These are phyloP conservation scores for Parazoanthus darwini DNA, from an alignment of 92 coral and sea anemone genomes.

Conservation along the genomic window DNA sequence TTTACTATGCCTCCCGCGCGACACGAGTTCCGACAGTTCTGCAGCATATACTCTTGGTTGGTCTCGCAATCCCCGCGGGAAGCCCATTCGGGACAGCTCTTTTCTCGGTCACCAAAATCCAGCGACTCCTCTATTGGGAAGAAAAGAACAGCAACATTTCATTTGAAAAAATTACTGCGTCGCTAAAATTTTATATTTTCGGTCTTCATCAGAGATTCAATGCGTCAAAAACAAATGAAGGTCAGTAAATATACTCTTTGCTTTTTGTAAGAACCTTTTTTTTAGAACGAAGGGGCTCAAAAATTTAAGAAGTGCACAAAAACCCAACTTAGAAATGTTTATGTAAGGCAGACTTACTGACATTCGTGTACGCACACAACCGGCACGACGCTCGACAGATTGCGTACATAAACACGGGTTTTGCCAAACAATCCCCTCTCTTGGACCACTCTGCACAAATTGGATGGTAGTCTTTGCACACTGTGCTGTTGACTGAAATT, in stretches of 20 bases:
- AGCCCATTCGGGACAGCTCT: background rate
- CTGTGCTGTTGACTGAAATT: slow-evolving; percentile 38
- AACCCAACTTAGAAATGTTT: background rate
- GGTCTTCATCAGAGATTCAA: too few relatives aligned
- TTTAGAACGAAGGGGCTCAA: too few relatives aligned
- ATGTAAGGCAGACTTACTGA: slow-evolving; percentile 2
- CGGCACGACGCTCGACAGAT: slow-evolving; percentile 62
- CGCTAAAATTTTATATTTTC: too few relatives aligned
- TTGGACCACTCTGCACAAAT: slow-evolving; percentile 53
- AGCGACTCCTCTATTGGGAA: slow-evolving; percentile 8
- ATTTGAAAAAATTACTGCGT: too few relatives aligned
- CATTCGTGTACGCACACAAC: slow-evolving; percentile 50
- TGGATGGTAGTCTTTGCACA: slow-evolving; percentile 49
- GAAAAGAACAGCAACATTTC: background rate
- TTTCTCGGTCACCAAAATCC: background rate
- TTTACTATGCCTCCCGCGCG: slow-evolving; percentile 19
- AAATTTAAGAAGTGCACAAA: too few relatives aligned
- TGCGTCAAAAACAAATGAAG: too few relatives aligned
- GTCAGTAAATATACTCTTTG: too few relatives aligned
- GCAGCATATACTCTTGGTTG: slow-evolving; percentile 33
- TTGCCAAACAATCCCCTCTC: slow-evolving; percentile 53
- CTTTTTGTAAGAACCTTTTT: too few relatives aligned
- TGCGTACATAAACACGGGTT: slow-evolving; percentile 65
- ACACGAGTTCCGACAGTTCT: slow-evolving; percentile 25
- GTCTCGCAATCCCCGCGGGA: slow-evolving; percentile 23